Evolutionary conservation across 2,888 invertebrate genomes (phyloP), one percentile per base, ranked within the genome.

Genomic region (Drosophila nr. perissopoda): DNA sequence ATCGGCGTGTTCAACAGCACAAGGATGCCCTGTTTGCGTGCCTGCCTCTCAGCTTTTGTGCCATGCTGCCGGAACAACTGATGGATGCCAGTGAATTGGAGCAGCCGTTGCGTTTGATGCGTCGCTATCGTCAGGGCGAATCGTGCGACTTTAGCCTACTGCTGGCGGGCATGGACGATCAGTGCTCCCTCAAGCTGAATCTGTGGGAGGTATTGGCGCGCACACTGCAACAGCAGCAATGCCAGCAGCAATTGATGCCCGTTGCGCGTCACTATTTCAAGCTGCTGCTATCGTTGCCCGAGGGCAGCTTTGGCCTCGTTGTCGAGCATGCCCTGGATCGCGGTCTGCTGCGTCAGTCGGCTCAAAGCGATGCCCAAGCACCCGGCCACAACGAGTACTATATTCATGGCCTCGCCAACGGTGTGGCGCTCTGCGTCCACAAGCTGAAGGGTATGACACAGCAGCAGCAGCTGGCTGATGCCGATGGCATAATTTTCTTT

Each of bases 41-140:
- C 54, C 94, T 94, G 42, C 95, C 95, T 0, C 90, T 94, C 2
- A 95, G 95, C 94, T 88, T 94, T 21, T 93, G 94, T n/a, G 91
- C 92, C 1, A 87, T 89, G 51, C 76, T 81, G 0, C 72, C 90
- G 6, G 69, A 71, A 0, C 68, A 86, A 13, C 73, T 87, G 56
- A 64, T 90, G 11, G 34, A 83, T 78, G 63, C 64, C 5, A 62
- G n/a, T 1, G 27, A 56, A 13, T 38, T 27, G 38, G 56, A 69
- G 36, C 63, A 61, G 4, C 70, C 94, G 0, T 83, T 95, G 45
- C 82, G 90, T 54, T 81, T 94, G 82, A 93, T 94, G 87, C 94
- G 94, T 79, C 92, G 94, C 31, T 94, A 94, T 78, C 93, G 94
- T 61, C 86, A 87, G 7, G 94, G 94, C 1, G 76, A 86, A 13